A percentile compares a stretch with the other conserved stretches of the same genome.
Conservation (phyloP, 2,888 invertebrate genomes). For the Sarcophaga caerulescens region DNA sequence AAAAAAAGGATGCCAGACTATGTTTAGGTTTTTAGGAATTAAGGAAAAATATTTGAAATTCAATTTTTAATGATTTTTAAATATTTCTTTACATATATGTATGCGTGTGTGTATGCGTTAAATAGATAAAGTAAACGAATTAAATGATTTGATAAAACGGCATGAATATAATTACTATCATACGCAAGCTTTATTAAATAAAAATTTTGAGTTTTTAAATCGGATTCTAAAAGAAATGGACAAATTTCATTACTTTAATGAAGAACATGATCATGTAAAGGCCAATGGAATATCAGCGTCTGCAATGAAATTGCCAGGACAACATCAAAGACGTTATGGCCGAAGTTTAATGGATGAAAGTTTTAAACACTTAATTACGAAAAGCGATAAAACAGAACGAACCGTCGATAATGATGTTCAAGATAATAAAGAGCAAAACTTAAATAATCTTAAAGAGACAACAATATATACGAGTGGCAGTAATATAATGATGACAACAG, state of each 20-base stretch:
- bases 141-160: background rate
- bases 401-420: constrained; percentile 29
- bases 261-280: background rate
- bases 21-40: no score
- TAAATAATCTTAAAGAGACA: constrained; percentile 10
- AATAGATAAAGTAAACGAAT: background rate
- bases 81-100: background rate
- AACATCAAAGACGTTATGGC: constrained; percentile 73
- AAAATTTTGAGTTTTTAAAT: no score
- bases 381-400: constrained; percentile 61
- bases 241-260: background rate
- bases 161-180: constrained; percentile 11
- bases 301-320: constrained; percentile 50
- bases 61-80: background rate
- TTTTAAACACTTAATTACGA: constrained; percentile 78
- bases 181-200: background rate
- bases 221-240: background rate
- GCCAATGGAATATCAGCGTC: background rate
- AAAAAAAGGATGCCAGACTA: no score
- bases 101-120: background rate
- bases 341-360: constrained; percentile 76
- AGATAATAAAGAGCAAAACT: constrained; percentile 9
- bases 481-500: constrained; percentile 24
- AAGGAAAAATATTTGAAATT: no score
- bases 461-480: background rate